Evolutionary conservation across 2,113 vertebrate genomes (phyloP), one percentile per base, ranked within the genome.

Genomic region (Forbesichthys agassizii): DNA sequence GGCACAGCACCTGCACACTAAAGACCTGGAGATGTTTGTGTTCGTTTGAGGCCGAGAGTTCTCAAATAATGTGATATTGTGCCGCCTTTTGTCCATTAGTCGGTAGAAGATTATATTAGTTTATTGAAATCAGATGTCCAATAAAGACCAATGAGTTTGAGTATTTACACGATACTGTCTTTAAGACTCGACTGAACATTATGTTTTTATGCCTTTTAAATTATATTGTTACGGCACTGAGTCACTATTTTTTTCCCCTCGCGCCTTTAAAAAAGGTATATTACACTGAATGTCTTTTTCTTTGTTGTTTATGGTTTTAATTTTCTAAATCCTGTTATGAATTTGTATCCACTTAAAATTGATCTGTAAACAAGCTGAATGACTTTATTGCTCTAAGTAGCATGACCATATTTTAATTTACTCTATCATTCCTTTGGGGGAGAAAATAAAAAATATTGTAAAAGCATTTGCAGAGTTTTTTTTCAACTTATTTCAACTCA

Each of bases 1-100:
- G 10, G 93, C 93, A 0, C 92, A 93, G 68, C 91, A 91, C 61
- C 90, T 94, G 46, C 90, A 94, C 84, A 84, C 91, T 54, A 93
- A 93, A 67, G 75, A 90, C 13, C 64, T 94, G 49, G 79, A 88
- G 46, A 69, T 94, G 4, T 93, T 88, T 58, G 82, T 93, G 64
- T 93, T 93, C 56, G 80, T 93, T 2, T 94, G 42, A 80, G 36
- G 36, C 7, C 36, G 5, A 42, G 36, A 42, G 7, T 42, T 42
- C 36, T 42, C 5, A 42, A 42, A 42, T 42, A 42, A 42, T 42
- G 36, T 42, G 36, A 33, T 66, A 42, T 68, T 48, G 54, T 6
- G 47, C 18, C 6, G 1, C 61, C 12, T 11, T 51, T 61, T 27
- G 9, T 9, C 11, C 46, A 27, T 48, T 33, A 11, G 49, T 64